Conservation (phyloP, 1,140 invertebrate species). For the Apocrypta bakeri region DNA sequence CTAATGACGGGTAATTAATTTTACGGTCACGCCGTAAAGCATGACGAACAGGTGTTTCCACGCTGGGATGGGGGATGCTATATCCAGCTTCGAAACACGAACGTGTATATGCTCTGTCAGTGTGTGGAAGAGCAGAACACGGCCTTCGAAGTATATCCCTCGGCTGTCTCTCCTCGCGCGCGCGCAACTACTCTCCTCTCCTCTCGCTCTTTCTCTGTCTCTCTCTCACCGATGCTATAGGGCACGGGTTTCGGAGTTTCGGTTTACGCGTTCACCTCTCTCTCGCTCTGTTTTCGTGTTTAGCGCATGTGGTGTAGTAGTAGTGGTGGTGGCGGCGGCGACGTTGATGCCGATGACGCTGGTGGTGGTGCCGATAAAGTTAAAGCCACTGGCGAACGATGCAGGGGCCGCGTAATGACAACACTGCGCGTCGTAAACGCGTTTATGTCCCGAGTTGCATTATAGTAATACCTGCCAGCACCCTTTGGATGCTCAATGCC, state of each 20-base stretch:
- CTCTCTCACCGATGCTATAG: not conserved
- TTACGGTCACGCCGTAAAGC: slow-evolving; percentile 64
- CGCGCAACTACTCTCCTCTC: not conserved
- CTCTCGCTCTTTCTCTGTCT: not conserved
- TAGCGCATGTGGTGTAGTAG: slow-evolving; percentile 40
- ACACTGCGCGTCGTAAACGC: slow-evolving; percentile 74
- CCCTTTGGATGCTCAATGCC: slow-evolving; percentile 63
- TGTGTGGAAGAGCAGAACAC: not conserved
- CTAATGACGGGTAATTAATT: slow-evolving; percentile 67
- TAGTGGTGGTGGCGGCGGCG: slow-evolving; percentile 39
- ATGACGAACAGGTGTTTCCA: slow-evolving; percentile 64
- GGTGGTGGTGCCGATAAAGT: slow-evolving; percentile 70
- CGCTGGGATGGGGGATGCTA: slow-evolving; percentile 6
- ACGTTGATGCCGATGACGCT: slow-evolving; percentile 56
- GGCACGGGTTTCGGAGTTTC: slow-evolving; percentile 4
- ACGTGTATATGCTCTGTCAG: not conserved
- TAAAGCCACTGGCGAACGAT: slow-evolving; percentile 71
- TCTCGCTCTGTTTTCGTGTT: slow-evolving; percentile 39
- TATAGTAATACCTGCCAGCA: slow-evolving; percentile 72
- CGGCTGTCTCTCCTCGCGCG: not conserved
- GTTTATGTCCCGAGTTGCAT: slow-evolving; percentile 74
- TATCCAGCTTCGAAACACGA: slow-evolving; percentile 11
- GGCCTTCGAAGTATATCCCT: slow-evolving; percentile 13
- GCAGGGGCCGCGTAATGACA: slow-evolving; percentile 72
- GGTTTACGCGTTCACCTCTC: not conserved